A percentile compares a stretch with the other conserved stretches of the same genome.
These are phyloP conservation scores for Chiridota heheva DNA, from an alignment of 35 echinoderm and acorn worm genomes.

Conservation along the genomic window DNA sequence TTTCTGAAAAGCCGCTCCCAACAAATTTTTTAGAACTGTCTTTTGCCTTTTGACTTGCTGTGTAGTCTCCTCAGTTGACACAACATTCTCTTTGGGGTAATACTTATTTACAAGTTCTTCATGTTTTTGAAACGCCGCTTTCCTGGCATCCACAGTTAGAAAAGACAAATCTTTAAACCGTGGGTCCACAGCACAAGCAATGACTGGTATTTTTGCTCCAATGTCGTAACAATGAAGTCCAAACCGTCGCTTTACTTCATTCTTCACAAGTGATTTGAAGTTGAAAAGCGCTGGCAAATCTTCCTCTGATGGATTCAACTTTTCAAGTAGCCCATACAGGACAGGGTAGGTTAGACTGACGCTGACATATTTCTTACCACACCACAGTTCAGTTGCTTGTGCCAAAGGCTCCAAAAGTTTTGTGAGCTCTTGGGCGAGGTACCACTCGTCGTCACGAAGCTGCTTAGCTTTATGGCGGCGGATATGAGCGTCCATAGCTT, in stretches of 20 bases:
- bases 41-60: too few relatives aligned
- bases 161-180: constrained; percentile 14
- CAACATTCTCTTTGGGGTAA: background rate
- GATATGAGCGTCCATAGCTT: background rate
- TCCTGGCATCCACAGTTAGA: background rate
- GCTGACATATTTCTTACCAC: background rate
- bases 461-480: background rate
- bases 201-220: background rate
- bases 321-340: background rate
- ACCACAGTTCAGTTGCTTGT: background rate
- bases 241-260: background rate
- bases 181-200: background rate
- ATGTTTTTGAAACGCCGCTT: background rate
- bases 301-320: background rate
- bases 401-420: background rate
- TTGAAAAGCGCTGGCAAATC: background rate
- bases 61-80: too few relatives aligned
- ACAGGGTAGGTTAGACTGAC: constrained; percentile 11
- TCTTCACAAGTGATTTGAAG: background rate
- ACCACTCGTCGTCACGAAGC: background rate
- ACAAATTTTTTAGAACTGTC: too few relatives aligned
- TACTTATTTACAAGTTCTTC: background rate
- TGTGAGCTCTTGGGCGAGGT: background rate
- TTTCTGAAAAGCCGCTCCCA: too few relatives aligned
- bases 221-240: background rate